phyloP scores from a whole-genome alignment of 2,113 vertebrate species.

The Ammodramus savannarum region DNA sequence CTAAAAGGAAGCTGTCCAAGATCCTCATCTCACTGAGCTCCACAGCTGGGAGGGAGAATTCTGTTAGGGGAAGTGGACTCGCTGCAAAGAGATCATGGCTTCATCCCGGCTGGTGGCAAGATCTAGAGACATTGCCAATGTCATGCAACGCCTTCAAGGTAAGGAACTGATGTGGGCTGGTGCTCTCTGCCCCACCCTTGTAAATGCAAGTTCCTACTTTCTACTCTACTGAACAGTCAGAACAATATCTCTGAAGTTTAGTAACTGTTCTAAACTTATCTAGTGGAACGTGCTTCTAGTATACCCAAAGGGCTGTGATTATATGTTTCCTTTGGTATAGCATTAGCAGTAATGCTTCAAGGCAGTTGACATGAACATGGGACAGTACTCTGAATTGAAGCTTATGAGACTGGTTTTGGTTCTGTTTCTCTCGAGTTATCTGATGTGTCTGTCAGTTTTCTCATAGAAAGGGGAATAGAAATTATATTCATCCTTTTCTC shows the following conservation, averaged over 20 bases:
- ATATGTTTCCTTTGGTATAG: background rate
- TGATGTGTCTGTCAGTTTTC: background rate
- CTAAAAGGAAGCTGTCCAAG: background rate
- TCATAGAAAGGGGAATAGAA: background rate
- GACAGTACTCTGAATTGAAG: background rate
- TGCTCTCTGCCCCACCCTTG: fast-evolving
- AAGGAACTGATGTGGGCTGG: background rate
- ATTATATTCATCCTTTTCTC: background rate
- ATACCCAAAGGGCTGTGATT: background rate
- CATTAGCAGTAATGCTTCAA: background rate
- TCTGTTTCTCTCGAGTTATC: background rate
- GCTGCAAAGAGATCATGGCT: conserved; percentile 77
- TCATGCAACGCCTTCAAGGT: conserved; percentile 98
- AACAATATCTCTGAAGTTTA: background rate
- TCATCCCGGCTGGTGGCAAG: conserved; percentile 75
- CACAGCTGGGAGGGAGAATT: background rate
- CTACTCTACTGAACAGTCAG: background rate
- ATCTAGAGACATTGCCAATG: conserved; percentile 86
- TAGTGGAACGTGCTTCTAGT: background rate
- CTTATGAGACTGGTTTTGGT: background rate
- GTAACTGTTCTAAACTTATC: background rate
- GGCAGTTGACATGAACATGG: background rate
- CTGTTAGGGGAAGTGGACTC: background rate
- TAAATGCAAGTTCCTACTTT: background rate
- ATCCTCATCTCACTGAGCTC: background rate